Percentiles rank a stretch among this genome's conserved stretches.
These are phyloP conservation scores for Euzetes globulus DNA, from an alignment of 2,888 invertebrate genomes.

Conservation along the genomic window DNA sequence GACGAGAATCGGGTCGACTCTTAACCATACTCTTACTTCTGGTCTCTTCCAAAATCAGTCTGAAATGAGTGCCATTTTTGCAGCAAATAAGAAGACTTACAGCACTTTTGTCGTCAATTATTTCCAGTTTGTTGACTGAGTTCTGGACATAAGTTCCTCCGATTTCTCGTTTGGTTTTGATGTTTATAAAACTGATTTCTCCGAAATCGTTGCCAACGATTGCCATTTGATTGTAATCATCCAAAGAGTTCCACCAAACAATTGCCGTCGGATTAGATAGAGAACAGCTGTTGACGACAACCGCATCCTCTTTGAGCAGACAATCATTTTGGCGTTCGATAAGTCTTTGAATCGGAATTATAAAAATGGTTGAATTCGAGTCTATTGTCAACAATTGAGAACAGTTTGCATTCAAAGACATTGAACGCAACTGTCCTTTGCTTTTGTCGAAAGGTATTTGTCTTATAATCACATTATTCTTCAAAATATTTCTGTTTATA, in stretches of 20 bases:
- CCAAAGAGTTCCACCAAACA: slow-evolving; percentile 47
- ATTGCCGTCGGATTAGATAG: slow-evolving; percentile 43
- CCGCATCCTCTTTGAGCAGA: slow-evolving; percentile 21
- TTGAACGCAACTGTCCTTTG: slow-evolving; percentile 31
- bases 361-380: slow-evolving; percentile 2
- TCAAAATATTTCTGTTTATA: not conserved
- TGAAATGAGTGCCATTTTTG: slow-evolving; percentile 16
- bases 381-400: slow-evolving; percentile 1
- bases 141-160: slow-evolving; percentile 56
- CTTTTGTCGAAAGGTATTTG: slow-evolving; percentile 20
- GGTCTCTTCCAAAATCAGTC: slow-evolving; percentile 24
- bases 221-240: slow-evolving; percentile 43
- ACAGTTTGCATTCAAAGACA: slow-evolving; percentile 2
- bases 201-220: slow-evolving; percentile 48
- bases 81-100: slow-evolving; percentile 31
- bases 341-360: slow-evolving; percentile 17
- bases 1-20: not conserved
- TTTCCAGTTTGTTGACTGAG: not conserved
- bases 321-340: not conserved
- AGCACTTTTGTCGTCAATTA: slow-evolving; percentile 23
- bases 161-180: slow-evolving; percentile 61
- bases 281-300: slow-evolving; percentile 7
- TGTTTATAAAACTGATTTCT: slow-evolving; percentile 60
- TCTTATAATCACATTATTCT: not conserved
- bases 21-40: not conserved